Evolutionary conservation across 1,140 invertebrate species (phyloP).

Genomic region (Subanguina moxae): DNA sequence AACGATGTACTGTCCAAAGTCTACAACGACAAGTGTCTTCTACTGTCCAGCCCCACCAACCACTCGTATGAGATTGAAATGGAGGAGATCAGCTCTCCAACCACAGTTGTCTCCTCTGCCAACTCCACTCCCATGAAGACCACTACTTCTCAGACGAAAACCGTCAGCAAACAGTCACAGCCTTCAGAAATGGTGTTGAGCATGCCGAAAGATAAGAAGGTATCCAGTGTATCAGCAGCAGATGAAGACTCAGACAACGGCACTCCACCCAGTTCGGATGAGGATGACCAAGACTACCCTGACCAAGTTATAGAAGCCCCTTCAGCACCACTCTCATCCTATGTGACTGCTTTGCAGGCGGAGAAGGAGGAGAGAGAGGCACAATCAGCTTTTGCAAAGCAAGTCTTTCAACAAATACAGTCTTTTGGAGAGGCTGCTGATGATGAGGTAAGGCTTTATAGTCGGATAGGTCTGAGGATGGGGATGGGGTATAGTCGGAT

Average conservation of each 20-base stretch:
- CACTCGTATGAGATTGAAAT: conserved; percentile 45
- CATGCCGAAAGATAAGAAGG: conserved; percentile 1
- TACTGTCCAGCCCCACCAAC: not conserved
- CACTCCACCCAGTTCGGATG: conserved; percentile 39
- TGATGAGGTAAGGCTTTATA: conserved; percentile 52
- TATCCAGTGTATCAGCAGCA: not conserved
- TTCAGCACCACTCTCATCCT: conserved; percentile 36
- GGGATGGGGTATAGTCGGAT: too few species aligned
- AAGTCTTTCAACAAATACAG: conserved; percentile 57
- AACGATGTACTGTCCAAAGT: not conserved
- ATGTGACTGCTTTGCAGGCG: conserved; percentile 28
- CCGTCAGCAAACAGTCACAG: conserved; percentile 3
- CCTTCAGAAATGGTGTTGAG: conserved; percentile 26
- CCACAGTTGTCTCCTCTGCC: not conserved
- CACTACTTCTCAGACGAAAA: conserved; percentile 10
- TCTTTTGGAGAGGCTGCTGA: conserved; percentile 58
- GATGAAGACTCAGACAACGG: conserved; percentile 40
- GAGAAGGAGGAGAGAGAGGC: conserved; percentile 35
- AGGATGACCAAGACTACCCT: conserved; percentile 54
- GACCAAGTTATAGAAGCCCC: conserved; percentile 56
- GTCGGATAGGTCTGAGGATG: too few species aligned
- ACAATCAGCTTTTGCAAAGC: conserved; percentile 39
- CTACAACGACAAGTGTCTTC: not conserved
- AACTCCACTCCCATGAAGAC: not conserved
- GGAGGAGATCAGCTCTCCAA: conserved; percentile 50